A percentile compares a stretch with the other conserved stretches of the same genome.
Evolutionary conservation across 2,113 vertebrate genomes (phyloP).

Genomic region (Rhizomys pruinosus): DNA sequence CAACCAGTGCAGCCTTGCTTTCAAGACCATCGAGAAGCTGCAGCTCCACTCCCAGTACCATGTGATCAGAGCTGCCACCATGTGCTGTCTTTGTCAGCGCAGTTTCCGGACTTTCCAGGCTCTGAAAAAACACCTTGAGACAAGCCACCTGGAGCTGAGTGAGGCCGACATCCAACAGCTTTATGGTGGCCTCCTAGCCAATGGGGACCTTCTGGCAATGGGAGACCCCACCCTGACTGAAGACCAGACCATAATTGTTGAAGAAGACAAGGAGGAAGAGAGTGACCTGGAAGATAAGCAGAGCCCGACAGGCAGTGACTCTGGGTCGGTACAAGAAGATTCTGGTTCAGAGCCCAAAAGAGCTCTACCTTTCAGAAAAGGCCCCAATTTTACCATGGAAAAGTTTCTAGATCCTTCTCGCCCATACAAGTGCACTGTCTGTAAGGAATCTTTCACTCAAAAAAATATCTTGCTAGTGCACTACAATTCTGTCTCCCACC

Average conservation of each 20-base stretch:
- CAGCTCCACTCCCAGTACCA: conserved; percentile 99
- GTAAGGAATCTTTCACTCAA: conserved; percentile 99
- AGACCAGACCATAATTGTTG: conserved; percentile 94
- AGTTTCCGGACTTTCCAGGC: conserved; percentile 98
- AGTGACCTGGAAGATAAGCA: conserved; percentile 98
- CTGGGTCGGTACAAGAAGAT: conserved; percentile 96
- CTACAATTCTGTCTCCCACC: conserved; percentile 98
- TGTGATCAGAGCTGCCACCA: conserved; percentile 97
- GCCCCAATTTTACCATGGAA: conserved; percentile 99
- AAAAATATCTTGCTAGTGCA: conserved; percentile 99
- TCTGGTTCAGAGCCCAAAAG: conserved; percentile 97
- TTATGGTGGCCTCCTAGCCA: conserved; percentile 96
- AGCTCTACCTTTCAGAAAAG: conserved; percentile 97
- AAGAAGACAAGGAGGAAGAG: conserved; percentile 98
- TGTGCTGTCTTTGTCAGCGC: conserved; percentile 99
- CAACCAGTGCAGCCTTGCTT: conserved; percentile 98
- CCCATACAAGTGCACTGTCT: conserved; percentile 99
- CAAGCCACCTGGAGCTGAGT: conserved; percentile 96
- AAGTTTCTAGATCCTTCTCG: conserved; percentile 99
- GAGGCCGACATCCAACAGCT: conserved; percentile 98
- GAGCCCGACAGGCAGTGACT: conserved; percentile 96
- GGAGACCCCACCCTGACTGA: conserved; percentile 93
- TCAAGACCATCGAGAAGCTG: conserved; percentile 98
- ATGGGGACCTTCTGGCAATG: conserved; percentile 96
- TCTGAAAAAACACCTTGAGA: conserved; percentile 98